These are phyloP conservation scores for Sebastes vulpes DNA, from an alignment of 2,797 vertebrate genomes.

Conservation along the genomic window DNA sequence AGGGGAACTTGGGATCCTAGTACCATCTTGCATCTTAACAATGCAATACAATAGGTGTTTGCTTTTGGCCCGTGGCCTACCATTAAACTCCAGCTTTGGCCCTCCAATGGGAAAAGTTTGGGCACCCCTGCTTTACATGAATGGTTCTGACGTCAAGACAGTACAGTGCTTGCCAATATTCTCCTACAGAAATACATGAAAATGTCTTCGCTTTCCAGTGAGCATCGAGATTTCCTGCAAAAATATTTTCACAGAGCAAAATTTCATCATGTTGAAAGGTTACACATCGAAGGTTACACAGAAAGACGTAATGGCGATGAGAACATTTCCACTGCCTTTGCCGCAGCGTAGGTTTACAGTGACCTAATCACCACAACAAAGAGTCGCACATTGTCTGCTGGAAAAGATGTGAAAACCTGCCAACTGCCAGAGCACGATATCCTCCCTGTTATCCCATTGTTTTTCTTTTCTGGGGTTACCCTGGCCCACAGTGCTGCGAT, in stretches of 20 bases:
- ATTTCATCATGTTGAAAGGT: slow-evolving; percentile 9
- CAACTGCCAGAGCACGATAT: slow-evolving; percentile 64
- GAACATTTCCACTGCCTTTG: slow-evolving; percentile 49
- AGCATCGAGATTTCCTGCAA: neutral
- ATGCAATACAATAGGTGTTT: no score
- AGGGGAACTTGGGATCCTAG: no score
- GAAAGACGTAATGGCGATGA: slow-evolving; percentile 5
- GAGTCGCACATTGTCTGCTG: slow-evolving; percentile 61
- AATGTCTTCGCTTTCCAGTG: neutral
- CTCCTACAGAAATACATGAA: neutral
- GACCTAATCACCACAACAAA: slow-evolving; percentile 71
- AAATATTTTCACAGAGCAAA: slow-evolving; percentile 1
- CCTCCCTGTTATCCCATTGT: slow-evolving; percentile 72
- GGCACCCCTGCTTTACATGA: neutral
- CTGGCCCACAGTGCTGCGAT: slow-evolving; percentile 45
- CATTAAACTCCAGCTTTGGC: no score
- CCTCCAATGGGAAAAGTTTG: no score
- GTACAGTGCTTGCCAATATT: neutral
- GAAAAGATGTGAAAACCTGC: slow-evolving; percentile 65
- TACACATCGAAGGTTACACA: neutral
- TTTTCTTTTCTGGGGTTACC: slow-evolving; percentile 67
- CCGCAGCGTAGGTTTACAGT: slow-evolving; percentile 55
- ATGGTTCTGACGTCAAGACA: neutral
- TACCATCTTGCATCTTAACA: no score
- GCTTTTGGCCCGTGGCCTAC: no score